Evolutionary conservation across 2,797 vertebrate genomes (phyloP).

Genomic region (Typhlichthys subterraneus): DNA sequence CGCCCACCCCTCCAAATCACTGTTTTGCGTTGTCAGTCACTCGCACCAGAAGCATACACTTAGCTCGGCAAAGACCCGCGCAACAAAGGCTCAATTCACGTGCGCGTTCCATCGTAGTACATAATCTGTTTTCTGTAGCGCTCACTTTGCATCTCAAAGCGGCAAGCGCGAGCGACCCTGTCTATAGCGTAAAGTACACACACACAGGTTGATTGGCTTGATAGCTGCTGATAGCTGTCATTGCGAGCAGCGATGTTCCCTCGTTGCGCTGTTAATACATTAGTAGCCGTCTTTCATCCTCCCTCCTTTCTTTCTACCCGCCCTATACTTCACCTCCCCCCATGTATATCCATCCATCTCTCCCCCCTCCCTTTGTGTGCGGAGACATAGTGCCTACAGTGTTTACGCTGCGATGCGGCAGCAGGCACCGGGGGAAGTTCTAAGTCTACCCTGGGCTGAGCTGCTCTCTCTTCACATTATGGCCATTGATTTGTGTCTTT

Average conservation of each 20-base stretch:
- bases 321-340: slow-evolving; percentile 29
- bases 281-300: slow-evolving; percentile 59
- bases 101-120: slow-evolving; percentile 63
- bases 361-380: slow-evolving; percentile 34
- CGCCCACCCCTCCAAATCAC: slow-evolving; percentile 59
- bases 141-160: slow-evolving; percentile 62
- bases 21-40: slow-evolving; percentile 73
- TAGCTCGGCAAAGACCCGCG: slow-evolving; percentile 46
- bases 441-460: slow-evolving; percentile 64
- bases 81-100: slow-evolving; percentile 73
- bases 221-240: slow-evolving; percentile 66
- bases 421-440: slow-evolving; percentile 65
- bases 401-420: slow-evolving; percentile 67
- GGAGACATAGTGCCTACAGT: slow-evolving; percentile 62
- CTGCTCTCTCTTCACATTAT: slow-evolving; percentile 69
- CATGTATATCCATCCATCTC: slow-evolving; percentile 37
- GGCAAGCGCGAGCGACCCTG: slow-evolving; percentile 45
- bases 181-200: slow-evolving; percentile 7
- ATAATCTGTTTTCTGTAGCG: slow-evolving; percentile 67
- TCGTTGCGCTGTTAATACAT: slow-evolving; percentile 72
- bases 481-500: slow-evolving; percentile 81
- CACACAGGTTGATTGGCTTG: slow-evolving; percentile 51
- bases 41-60: slow-evolving; percentile 70
- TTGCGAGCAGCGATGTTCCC: slow-evolving; percentile 64
- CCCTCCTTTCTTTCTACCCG: slow-evolving; percentile 37